These are phyloP conservation scores for Xenus cinereus DNA, from an alignment of 2,113 vertebrate species.

Conservation along the genomic window DNA sequence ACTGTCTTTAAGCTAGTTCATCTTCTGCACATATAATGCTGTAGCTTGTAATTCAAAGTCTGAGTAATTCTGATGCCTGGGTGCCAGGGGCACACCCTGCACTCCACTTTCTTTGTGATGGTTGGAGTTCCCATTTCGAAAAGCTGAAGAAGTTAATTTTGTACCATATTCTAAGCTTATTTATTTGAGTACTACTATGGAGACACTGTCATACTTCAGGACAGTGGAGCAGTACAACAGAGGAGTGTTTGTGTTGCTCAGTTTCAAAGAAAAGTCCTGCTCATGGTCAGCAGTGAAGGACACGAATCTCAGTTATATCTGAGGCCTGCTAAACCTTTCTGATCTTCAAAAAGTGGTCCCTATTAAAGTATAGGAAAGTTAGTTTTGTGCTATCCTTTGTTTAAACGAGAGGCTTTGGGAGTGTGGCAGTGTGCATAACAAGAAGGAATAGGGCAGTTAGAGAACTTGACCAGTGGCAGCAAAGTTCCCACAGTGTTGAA, in stretches of 20 bases:
- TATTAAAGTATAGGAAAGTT: background rate
- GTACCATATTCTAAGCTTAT: background rate
- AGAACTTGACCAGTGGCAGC: background rate
- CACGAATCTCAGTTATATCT: background rate
- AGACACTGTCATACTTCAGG: background rate
- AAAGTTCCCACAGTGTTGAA: background rate
- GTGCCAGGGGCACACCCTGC: background rate
- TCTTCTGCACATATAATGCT: too few relatives aligned
- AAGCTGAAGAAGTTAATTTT: background rate
- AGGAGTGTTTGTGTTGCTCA: background rate
- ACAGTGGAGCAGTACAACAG: background rate
- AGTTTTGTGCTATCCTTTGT: background rate
- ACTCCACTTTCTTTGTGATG: background rate
- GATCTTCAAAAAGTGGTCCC: background rate
- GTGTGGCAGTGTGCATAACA: background rate
- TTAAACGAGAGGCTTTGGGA: background rate
- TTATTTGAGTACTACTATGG: background rate
- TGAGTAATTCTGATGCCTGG: background rate
- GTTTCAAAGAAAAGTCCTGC: background rate
- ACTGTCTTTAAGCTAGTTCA: too few relatives aligned
- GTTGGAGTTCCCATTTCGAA: background rate
- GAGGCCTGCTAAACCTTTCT: background rate
- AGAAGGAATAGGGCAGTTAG: background rate
- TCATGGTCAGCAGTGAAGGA: background rate
- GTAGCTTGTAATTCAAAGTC: background rate